These are phyloP conservation scores for Apodemia mormo DNA, from an alignment of 2,888 invertebrate genomes.

Conservation along the genomic window DNA sequence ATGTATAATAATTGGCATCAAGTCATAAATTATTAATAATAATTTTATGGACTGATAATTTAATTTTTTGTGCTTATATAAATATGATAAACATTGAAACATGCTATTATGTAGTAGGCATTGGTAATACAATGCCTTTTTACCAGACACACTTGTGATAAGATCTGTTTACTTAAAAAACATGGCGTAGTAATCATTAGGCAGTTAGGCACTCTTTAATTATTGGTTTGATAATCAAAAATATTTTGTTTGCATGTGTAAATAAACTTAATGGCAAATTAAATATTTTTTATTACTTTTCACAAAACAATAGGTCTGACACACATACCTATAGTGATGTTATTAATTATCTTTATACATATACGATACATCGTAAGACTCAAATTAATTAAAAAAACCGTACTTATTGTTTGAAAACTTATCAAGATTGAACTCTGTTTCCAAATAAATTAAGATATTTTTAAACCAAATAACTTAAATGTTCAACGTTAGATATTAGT, in stretches of 20 bases:
- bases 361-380: not conserved
- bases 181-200: not conserved
- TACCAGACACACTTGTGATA: conserved; percentile 6
- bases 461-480: no score
- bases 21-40: conserved; percentile 27
- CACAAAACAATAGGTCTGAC: not conserved
- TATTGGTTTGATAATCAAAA: not conserved
- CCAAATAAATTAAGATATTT: no score
- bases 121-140: not conserved
- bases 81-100: not conserved
- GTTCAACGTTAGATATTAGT: no score
- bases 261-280: not conserved
- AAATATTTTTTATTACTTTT: not conserved
- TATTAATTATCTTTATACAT: no score
- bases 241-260: not conserved
- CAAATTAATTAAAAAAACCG: no score
- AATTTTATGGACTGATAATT: conserved; percentile 23
- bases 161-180: not conserved
- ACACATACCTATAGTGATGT: not conserved
- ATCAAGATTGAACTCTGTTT: no score
- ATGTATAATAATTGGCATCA: conserved; percentile 18
- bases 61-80: not conserved
- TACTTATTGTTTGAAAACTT: no score
- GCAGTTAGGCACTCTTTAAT: not conserved
- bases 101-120: not conserved